Evolutionary conservation across 2,888 invertebrate genomes (phyloP).

Genomic region (Xanthia icteritia): DNA sequence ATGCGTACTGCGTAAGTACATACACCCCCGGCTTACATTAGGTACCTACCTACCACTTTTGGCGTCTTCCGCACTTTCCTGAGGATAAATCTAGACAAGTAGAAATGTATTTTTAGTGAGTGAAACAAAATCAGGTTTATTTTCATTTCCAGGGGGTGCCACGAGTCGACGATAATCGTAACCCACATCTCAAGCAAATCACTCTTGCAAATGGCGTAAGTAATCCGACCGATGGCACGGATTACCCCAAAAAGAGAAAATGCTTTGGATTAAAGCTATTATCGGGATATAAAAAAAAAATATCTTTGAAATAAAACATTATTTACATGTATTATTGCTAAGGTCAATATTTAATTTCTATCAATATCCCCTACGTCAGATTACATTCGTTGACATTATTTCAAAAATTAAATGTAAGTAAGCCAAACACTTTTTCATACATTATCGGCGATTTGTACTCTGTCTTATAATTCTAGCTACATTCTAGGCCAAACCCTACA

Average conservation of each 20-base stretch:
- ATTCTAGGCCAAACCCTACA: conserved; percentile 91
- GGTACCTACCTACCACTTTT: conserved; percentile 7
- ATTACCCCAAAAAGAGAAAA: conserved; percentile 29
- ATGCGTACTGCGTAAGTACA: conserved; percentile 49
- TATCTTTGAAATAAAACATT: conserved; percentile 80
- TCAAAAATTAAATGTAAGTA: conserved; percentile 89
- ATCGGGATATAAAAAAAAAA: conserved; percentile 8
- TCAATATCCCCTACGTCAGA: conserved; percentile 90
- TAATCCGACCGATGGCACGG: conserved; percentile 36
- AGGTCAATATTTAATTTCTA: conserved; percentile 90
- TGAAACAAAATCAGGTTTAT: neutral
- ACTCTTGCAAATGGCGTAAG: conserved; percentile 44
- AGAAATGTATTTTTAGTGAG: neutral
- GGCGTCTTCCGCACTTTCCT: conserved; percentile 2
- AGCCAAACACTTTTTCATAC: conserved; percentile 88
- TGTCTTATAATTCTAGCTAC: conserved; percentile 90
- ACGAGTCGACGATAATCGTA: conserved; percentile 13
- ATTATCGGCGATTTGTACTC: conserved; percentile 90
- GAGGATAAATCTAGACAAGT: conserved; percentile 3
- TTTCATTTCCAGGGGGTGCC: conserved; percentile 7
- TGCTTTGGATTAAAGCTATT: neutral
- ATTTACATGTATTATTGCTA: conserved; percentile 89
- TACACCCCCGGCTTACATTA: conserved; percentile 38
- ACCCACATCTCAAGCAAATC: conserved; percentile 32
- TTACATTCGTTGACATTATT: conserved; percentile 91